Evolutionary conservation across 1,140 invertebrate genomes (phyloP).

Genomic region (Kradibia gibbosae): DNA sequence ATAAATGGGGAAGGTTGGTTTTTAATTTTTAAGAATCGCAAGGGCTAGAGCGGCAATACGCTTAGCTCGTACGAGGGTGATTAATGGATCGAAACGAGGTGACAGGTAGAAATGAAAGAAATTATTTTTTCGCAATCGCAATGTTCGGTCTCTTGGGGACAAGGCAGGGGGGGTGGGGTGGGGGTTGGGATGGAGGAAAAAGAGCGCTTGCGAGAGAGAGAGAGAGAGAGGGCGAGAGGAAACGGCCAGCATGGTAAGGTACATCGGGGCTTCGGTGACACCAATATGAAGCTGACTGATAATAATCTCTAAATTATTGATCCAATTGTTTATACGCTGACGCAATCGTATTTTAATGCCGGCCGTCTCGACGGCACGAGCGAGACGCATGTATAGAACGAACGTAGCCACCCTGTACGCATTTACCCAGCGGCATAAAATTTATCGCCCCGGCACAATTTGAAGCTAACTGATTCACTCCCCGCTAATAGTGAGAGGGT

Average conservation of each 20-base stretch:
- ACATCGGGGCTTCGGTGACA: constrained; percentile 60
- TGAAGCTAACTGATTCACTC: constrained; percentile 66
- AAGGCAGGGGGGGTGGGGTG: constrained; percentile 53
- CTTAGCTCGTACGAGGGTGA: constrained; percentile 13
- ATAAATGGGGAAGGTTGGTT: neutral
- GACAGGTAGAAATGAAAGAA: constrained; percentile 29
- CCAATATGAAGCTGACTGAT: constrained; percentile 68
- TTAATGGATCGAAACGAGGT: constrained; percentile 26
- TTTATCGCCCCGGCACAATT: constrained; percentile 67
- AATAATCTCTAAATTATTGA: constrained; percentile 72
- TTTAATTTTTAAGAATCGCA: neutral
- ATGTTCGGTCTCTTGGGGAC: constrained; percentile 53
- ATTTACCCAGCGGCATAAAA: constrained; percentile 63
- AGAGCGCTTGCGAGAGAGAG: too few relatives aligned
- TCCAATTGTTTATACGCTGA: constrained; percentile 71
- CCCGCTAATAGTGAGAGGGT: constrained; percentile 61
- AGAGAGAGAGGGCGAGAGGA: too few relatives aligned
- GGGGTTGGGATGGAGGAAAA: too few relatives aligned
- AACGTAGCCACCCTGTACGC: constrained; percentile 51
- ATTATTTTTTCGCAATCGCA: constrained; percentile 35
- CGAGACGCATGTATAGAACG: constrained; percentile 53
- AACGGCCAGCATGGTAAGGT: too few relatives aligned
- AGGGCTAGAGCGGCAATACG: neutral
- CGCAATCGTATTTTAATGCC: constrained; percentile 69
- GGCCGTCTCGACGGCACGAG: constrained; percentile 54